Base-by-base conservation (phyloP, 2,888 invertebrate genomes). In the Gari tellinella region DNA sequence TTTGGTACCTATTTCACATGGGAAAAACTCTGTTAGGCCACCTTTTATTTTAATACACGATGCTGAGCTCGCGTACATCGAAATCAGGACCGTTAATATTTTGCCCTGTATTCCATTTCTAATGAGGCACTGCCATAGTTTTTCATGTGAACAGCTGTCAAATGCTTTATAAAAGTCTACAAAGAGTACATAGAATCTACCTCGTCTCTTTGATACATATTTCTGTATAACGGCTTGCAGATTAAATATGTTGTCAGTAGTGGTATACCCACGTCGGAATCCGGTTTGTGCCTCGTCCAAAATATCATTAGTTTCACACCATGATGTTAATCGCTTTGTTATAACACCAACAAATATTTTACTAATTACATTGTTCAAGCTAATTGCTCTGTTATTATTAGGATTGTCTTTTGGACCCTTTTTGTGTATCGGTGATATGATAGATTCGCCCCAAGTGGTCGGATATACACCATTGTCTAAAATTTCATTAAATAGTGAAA, bases 281-380 rank as follows among this genome's bases (percentile, higher is more conserved):
- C 64, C 70, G n/a, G 65, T 49, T 23, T 72, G 65, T 0, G 45
- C 46, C 41, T 72, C 72, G 25, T 62, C 51, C 38, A 66, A 66
- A 14, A 62, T 46, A 45, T 37, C 43, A 43, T 66, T 56, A n/a
- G 15, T 31, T 37, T 56, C 53, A 41, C 45, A 55, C 66, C 66
- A 66, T n/a, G 8, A 25, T 17, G 21, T 26, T 2, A 72, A 40
- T 40, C 56, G 26, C n/a, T 17, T 55, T n/a, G 25, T 60, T 8
- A 55, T 41, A n/a, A 63, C 23, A 8, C 23, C 26, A 4, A 57
- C 23, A 19, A 65, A 60, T 26, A 70, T 53, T 38, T 65, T 66
- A 41, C 56, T 66, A 17, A 72, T 37, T 43, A 43, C 38, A 15
- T 58, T 53, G 25, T 38, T 49, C 7, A 70, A 7, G 7, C 58